These are phyloP conservation scores for Leptopilina clavipes DNA, from an alignment of 1,140 invertebrate genomes.

Conservation along the genomic window DNA sequence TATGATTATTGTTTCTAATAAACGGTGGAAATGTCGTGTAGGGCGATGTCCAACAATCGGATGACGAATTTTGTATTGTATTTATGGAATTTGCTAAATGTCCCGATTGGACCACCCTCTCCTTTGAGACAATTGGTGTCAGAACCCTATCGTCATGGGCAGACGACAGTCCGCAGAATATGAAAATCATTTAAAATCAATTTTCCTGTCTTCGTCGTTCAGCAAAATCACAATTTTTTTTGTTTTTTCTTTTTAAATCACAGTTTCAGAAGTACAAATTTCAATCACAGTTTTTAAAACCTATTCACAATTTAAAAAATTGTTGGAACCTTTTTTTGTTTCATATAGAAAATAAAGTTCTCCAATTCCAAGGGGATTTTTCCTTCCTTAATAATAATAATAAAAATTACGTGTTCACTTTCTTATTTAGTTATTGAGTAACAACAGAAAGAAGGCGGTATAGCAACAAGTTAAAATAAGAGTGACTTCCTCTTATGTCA, in stretches of 20 bases:
- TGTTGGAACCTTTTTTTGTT: neutral
- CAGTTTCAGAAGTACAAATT: too few species aligned
- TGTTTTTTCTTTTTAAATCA: too few species aligned
- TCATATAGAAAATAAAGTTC: neutral
- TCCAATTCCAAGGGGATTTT: neutral
- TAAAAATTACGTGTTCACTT: neutral
- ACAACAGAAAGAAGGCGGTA: constrained; percentile 10
- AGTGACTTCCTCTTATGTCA: constrained; percentile 7
- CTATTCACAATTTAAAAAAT: neutral
- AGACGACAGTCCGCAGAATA: constrained; percentile 3
- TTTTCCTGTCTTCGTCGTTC: constrained; percentile 15
- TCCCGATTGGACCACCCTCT: constrained; percentile 11
- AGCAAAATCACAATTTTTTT: neutral
- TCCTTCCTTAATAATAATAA: neutral
- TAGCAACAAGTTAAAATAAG: constrained; percentile 20
- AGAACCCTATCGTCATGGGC: neutral
- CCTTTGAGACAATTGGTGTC: constrained; percentile 1
- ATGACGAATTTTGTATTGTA: neutral
- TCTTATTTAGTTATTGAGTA: constrained; percentile 6
- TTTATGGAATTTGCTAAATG: constrained; percentile 27
- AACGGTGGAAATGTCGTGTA: neutral
- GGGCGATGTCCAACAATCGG: neutral
- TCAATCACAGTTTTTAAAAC: too few species aligned
- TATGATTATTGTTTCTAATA: constrained; percentile 48
- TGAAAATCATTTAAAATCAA: constrained; percentile 2